Conservation (phyloP, 2,888 invertebrate genomes). For the Ophion obscuratus region DNA sequence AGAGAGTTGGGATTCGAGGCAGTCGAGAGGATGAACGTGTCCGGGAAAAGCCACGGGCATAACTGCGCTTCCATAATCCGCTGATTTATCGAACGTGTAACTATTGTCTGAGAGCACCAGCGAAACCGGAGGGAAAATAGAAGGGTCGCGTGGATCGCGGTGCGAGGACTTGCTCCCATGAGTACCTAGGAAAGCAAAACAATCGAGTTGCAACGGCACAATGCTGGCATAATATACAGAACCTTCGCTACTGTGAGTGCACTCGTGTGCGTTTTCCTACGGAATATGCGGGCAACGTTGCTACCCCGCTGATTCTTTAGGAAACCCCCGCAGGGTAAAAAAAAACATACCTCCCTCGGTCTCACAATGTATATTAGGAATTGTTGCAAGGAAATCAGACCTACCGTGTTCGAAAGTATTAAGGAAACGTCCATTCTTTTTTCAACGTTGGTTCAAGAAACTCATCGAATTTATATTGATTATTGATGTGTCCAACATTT, state of each 20-base stretch:
- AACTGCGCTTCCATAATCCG: slow-evolving; percentile 66
- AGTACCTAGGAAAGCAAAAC: slow-evolving; percentile 39
- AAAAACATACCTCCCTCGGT: slow-evolving; percentile 28
- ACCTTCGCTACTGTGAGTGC: slow-evolving; percentile 37
- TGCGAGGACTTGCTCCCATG: slow-evolving; percentile 19
- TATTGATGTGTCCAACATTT: not conserved
- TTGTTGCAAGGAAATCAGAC: not conserved
- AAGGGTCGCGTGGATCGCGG: slow-evolving; percentile 25
- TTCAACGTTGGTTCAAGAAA: not conserved
- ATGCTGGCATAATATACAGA: slow-evolving; percentile 53
- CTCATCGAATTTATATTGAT: not conserved
- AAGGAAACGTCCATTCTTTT: not conserved
- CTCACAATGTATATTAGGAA: not conserved
- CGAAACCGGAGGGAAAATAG: slow-evolving; percentile 50
- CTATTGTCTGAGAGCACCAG: slow-evolving; percentile 65
- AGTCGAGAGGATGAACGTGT: slow-evolving; percentile 55
- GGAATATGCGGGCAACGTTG: slow-evolving; percentile 33
- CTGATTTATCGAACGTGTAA: slow-evolving; percentile 71
- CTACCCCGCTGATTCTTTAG: not conserved
- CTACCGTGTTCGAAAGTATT: not conserved
- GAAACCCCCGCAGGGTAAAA: not conserved
- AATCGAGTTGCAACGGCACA: slow-evolving; percentile 47
- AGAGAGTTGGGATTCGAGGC: not conserved
- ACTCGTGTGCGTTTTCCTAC: slow-evolving; percentile 44
- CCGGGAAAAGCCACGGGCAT: slow-evolving; percentile 55